Percentiles rank a stretch among this genome's conserved stretches.
Evolutionary conservation across 1,140 invertebrate species (phyloP).

Genomic region (Drosophila ambigua): DNA sequence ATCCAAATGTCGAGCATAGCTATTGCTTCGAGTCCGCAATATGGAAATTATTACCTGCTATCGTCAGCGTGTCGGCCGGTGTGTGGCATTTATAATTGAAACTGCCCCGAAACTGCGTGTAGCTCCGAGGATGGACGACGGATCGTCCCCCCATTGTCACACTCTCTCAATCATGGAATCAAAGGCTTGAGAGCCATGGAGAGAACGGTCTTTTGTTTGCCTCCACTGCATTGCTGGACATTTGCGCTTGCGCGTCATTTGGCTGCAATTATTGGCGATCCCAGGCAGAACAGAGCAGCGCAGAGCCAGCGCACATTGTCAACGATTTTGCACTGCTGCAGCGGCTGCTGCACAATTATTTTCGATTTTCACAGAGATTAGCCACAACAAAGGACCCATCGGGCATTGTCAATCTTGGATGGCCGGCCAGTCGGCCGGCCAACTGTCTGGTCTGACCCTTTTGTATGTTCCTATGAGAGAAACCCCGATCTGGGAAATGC

Average conservation of each 20-base stretch:
- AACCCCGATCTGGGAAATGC: background rate
- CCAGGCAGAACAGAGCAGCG: slow-evolving; percentile 7
- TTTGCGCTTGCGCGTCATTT: slow-evolving; percentile 70
- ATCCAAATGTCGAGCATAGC: slow-evolving; percentile 5
- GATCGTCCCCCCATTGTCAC: slow-evolving; percentile 1
- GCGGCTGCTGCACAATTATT: slow-evolving; percentile 38
- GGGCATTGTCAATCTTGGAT: slow-evolving; percentile 56
- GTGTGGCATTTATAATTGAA: slow-evolving; percentile 70
- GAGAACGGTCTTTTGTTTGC: background rate
- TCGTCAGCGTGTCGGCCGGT: slow-evolving; percentile 9
- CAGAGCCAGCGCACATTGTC: slow-evolving; percentile 9
- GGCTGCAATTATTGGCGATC: slow-evolving; percentile 69
- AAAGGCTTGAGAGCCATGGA: slow-evolving; percentile 48
- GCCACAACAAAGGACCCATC: slow-evolving; percentile 63
- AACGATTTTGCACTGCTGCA: background rate
- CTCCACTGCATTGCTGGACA: slow-evolving; percentile 16
- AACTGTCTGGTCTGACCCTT: slow-evolving; percentile 69
- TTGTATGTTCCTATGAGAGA: slow-evolving; percentile 22
- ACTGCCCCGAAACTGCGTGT: slow-evolving; percentile 11
- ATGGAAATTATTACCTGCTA: slow-evolving; percentile 64
- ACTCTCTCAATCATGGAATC: background rate
- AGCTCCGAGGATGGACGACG: slow-evolving; percentile 11
- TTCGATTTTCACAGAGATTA: slow-evolving; percentile 81
- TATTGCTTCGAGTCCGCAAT: slow-evolving; percentile 19
- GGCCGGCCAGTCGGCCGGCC: slow-evolving; percentile 30